Evolutionary conservation across 1,140 invertebrate genomes (phyloP).

Genomic region (Drosophila hydei): DNA sequence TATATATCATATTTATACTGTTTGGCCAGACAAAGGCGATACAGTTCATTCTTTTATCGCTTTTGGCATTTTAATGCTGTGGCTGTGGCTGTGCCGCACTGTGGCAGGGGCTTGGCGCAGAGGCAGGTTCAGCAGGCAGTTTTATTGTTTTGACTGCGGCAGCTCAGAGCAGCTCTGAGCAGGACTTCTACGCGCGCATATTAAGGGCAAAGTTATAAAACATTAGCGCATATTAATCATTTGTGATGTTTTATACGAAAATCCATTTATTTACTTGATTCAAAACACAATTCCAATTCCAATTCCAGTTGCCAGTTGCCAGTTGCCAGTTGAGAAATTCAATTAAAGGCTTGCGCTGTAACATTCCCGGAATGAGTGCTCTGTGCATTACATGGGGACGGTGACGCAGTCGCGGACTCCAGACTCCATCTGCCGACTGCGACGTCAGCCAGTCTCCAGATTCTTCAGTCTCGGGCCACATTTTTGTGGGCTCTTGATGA

Average conservation of each 20-base stretch:
- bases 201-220: constrained; percentile 82
- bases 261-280: constrained; percentile 68
- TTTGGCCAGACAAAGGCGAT: constrained; percentile 68
- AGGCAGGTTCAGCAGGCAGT: too few relatives aligned
- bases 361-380: constrained; percentile 2
- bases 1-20: constrained; percentile 35
- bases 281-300: constrained; percentile 11
- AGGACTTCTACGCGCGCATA: constrained; percentile 36
- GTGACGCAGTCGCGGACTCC: background rate
- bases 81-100: constrained; percentile 7
- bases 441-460: constrained; percentile 49
- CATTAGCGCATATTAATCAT: constrained; percentile 82
- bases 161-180: too few relatives aligned
- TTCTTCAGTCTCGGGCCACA: constrained; percentile 1
- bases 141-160: constrained; percentile 45
- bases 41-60: constrained; percentile 78
- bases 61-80: constrained; percentile 79
- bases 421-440: constrained; percentile 45
- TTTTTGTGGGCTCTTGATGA: constrained; percentile 23
- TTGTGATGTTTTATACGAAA: constrained; percentile 62
- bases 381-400: background rate
- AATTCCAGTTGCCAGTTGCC: background rate
- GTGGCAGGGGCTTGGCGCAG: too few relatives aligned
- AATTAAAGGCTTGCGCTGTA: constrained; percentile 55
- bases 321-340: constrained; percentile 53